Evolutionary conservation across 1,140 invertebrate species (phyloP), one percentile per base, ranked within the genome.

Genomic region (Wiebesia pumilae): DNA sequence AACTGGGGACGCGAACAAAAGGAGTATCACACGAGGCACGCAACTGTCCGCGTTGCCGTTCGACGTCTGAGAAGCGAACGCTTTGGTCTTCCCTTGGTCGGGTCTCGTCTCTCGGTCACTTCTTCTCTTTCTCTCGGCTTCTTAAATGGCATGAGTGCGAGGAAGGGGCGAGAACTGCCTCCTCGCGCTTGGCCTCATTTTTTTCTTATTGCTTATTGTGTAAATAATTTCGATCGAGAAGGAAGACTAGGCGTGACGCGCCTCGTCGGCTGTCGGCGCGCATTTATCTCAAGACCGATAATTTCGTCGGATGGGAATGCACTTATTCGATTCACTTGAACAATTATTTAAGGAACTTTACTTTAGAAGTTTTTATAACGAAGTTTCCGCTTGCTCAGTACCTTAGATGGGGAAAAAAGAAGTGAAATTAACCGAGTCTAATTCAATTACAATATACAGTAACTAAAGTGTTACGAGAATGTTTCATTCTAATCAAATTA

Each of bases 161-260:
- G 71, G 71, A 75, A 75, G 71, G 71, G 71, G 71, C 71, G 71
- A n/a, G 38, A 43, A 75, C 71, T 43, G 71, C 40, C 71, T 75
- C 71, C 71, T 75, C 71, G 71, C 71, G 71, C 38, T 73, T 75
- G 71, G 71, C 71, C 71, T 75, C 71, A 75, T 75, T 75, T 75
- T 75, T 75, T 75, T 12, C 71, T 38, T 38, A 38, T 38, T 16
- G 65, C 65, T 69, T 21, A 62, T 62, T 62, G 58, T 62, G 58
- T 62, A 62, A 62, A 62, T 62, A 62, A 62, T 62, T 62, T 62
- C 58, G 3, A 62, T 62, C 58, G 24, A 62, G 24, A 10, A 62
- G 58, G 58, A 62, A 62, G 58, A 62, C 58, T 62, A 27, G 58
- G 58, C 58, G 58, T 27, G 21, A 62, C 21, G 58, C 14, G 24